These are phyloP conservation scores for Apoderus coryli DNA, from an alignment of 2,888 invertebrate species.

Conservation along the genomic window DNA sequence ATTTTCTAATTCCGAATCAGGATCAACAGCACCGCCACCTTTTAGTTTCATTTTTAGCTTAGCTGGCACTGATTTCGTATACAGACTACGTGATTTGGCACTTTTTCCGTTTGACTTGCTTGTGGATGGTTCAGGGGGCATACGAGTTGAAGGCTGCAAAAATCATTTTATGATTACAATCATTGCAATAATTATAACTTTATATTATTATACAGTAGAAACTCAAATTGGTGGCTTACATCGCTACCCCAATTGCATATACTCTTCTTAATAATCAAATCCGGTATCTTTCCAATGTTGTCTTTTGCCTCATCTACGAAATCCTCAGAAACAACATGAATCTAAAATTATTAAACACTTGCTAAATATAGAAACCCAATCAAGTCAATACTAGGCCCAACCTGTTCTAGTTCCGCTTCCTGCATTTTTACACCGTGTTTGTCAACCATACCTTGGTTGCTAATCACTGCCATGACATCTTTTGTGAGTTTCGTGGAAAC, in stretches of 20 bases:
- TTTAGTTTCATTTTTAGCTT: slow-evolving; percentile 59
- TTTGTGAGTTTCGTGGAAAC: slow-evolving; percentile 48
- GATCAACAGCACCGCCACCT: slow-evolving; percentile 81
- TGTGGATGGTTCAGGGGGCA: slow-evolving; percentile 25
- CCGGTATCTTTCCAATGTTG: slow-evolving; percentile 46
- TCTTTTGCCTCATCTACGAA: slow-evolving; percentile 54
- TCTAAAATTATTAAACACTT: slow-evolving; percentile 20
- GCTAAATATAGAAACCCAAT: not conserved
- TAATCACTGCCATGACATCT: slow-evolving; percentile 60
- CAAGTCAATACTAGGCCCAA: slow-evolving; percentile 4
- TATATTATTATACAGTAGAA: too few species aligned
- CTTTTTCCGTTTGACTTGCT: slow-evolving; percentile 21
- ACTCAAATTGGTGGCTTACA: too few species aligned
- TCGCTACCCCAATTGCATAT: slow-evolving; percentile 78
- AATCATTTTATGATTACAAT: too few species aligned
- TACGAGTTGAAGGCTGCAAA: slow-evolving; percentile 27
- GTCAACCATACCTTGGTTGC: slow-evolving; percentile 51
- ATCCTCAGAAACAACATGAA: slow-evolving; percentile 69
- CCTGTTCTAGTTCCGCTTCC: slow-evolving; percentile 46
- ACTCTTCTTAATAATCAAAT: slow-evolving; percentile 53
- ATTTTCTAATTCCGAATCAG: slow-evolving; percentile 68
- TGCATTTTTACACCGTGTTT: slow-evolving; percentile 49
- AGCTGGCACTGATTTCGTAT: slow-evolving; percentile 38
- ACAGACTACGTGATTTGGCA: slow-evolving; percentile 27
- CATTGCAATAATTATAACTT: too few species aligned